Evolutionary conservation across 2,113 vertebrate species (phyloP), one percentile per base, ranked within the genome.

Genomic region (Dermatemys mawii): DNA sequence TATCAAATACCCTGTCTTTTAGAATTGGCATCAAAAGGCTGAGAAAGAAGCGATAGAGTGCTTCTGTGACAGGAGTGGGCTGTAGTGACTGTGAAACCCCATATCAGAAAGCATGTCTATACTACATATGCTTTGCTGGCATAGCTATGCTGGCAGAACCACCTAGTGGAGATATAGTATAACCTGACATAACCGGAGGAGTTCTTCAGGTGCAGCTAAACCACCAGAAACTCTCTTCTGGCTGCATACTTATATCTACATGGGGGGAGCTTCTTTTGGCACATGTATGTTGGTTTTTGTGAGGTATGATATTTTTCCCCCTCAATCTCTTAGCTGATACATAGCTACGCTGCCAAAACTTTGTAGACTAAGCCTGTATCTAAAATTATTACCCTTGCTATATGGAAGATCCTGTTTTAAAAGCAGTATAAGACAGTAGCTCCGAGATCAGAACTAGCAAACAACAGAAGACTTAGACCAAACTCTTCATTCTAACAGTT

Each of bases 401-500:
- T 38, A n/a, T 70, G 24, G 38, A 76, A 76, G 73, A 76, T 46
- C 73, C 73, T 27, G 22, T 76, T 27, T 46, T 44, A 76, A 76
- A 76, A 29, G 26, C 41, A 46, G 12, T 27, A 16, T 76, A 46
- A 76, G 26, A 44, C 22, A 44, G 32, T 19, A 13, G 21, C 44
- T 44, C 38, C 70, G 24, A 13, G 24, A 46, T 29, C 41, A 46
- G 24, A 27, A 38, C 19, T 70, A 76, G 73, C 12, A 6, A 27
- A 46, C 13, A 11, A 27, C 41, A 46, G 41, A 16, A 86, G 85
- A 10, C 1, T 0, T 12, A 3, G 26, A n/a, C 1, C 2, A n/a
- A 12, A 4, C 2, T 3, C 35, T n/a, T 48, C 19, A 1, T 5
- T 29, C 26, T 7, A 79, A 97, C 81, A 19, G n/a, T 91, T 91